Evolutionary conservation across 2,888 invertebrate species (phyloP).

Genomic region (Anagyrus pseudococci): DNA sequence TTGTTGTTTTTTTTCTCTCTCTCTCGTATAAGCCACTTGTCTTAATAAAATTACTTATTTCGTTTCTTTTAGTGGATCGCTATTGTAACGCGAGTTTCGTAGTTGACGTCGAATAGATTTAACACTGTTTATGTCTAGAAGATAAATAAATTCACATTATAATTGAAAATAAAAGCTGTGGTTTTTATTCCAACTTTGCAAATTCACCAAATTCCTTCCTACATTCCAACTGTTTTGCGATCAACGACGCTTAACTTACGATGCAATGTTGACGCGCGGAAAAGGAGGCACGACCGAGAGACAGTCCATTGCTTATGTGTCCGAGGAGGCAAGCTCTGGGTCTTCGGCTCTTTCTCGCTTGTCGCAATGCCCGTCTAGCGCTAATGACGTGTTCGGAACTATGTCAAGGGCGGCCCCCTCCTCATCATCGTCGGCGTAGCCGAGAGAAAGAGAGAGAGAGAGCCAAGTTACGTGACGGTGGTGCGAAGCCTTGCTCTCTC

Average conservation of each 20-base stretch:
- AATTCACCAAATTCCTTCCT: neutral
- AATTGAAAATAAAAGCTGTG: slow-evolving; percentile 10
- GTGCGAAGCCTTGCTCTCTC: neutral
- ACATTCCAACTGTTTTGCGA: neutral
- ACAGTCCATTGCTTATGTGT: too few relatives aligned
- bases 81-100: slow-evolving; percentile 23
- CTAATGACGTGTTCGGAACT: slow-evolving; percentile 32
- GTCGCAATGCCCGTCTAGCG: slow-evolving; percentile 11
- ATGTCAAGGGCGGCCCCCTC: slow-evolving; percentile 29
- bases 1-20: too few relatives aligned
- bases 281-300: too few relatives aligned
- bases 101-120: slow-evolving; percentile 16
- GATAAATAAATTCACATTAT: slow-evolving; percentile 28
- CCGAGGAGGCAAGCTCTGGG: too few relatives aligned
- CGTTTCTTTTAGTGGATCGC: too few relatives aligned
- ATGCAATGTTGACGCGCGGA: too few relatives aligned
- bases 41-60: too few relatives aligned
- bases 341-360: too few relatives aligned
- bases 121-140: slow-evolving; percentile 21
- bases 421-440: neutral
- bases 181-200: neutral
- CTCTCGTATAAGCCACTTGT: too few relatives aligned
- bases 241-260: too few relatives aligned
- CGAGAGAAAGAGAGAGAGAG: neutral
- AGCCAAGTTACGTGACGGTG: neutral